Evolutionary conservation across 2,888 invertebrate genomes (phyloP).

Genomic region (Plagodis dolabraria): DNA sequence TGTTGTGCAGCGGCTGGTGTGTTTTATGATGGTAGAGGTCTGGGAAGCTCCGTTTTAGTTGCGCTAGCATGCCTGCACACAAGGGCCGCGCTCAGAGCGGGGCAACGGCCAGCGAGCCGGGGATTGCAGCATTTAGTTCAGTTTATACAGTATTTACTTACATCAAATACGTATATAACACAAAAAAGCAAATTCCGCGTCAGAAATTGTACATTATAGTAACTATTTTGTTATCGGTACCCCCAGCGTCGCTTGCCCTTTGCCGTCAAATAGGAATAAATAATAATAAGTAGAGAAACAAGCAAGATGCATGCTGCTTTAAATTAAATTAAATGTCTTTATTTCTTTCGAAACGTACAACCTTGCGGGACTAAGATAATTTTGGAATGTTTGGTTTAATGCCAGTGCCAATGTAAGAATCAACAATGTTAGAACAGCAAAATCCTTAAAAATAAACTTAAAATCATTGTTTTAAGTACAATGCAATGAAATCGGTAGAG

Average conservation of each 20-base stretch:
- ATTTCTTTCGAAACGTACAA: conserved; percentile 19
- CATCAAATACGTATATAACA: too few species aligned
- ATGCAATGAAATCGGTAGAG: too few species aligned
- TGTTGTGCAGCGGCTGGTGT: conserved; percentile 91
- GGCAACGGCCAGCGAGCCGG: conserved; percentile 57
- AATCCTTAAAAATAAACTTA: too few species aligned
- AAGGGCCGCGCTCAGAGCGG: conserved; percentile 84
- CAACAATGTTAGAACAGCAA: too few species aligned
- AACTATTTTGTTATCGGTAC: conserved; percentile 4
- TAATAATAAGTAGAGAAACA: conserved; percentile 61
- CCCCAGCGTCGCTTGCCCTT: conserved; percentile 56
- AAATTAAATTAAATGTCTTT: conserved; percentile 53
- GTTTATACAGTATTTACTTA: too few species aligned
- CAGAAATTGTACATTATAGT: too few species aligned
- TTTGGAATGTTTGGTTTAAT: background rate
- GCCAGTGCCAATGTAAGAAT: background rate
- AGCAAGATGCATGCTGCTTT: conserved; percentile 75
- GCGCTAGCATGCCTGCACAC: conserved; percentile 94
- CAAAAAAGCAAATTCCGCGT: too few species aligned
- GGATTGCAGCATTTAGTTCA: conserved; percentile 20
- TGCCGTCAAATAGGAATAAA: conserved; percentile 66
- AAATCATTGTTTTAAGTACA: too few species aligned
- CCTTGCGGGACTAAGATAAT: conserved; percentile 6
- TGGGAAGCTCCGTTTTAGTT: conserved; percentile 95
- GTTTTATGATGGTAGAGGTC: conserved; percentile 92